Evolutionary conservation across 2,888 invertebrate genomes (phyloP), one percentile per base, ranked within the genome.

Genomic region (Philonicus albiceps): DNA sequence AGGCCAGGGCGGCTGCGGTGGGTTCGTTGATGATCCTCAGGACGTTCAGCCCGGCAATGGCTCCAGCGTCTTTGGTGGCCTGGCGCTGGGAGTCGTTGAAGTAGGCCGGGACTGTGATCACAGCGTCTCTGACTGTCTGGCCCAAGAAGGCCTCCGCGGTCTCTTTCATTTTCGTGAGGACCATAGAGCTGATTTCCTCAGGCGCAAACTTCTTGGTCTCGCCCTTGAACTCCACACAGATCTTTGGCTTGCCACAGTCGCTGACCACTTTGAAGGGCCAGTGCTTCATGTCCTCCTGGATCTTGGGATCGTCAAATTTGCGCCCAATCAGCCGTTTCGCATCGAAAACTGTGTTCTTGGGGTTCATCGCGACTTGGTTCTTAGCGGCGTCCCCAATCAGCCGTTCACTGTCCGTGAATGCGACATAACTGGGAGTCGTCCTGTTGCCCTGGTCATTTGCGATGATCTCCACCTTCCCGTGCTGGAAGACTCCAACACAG

Each of bases 251-350:
- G 75, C 96, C 95, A 87, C 94, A 95, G 91, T 96, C 96, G 91
- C 94, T 96, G 91, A 96, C 92, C 0, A 98, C 97, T 91, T 96
- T 97, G 91, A 98, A 98, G 53, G 98, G 98, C 96, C 98, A 98
- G 92, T 96, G 96, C 93, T 98, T 97, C 95, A 98, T 96, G 91
- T 98, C 98, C 87, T 95, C 95, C 93, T 99, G 98, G 80, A 99
- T 97, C 5, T 96, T 96, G 85, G 94, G 93, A 93, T 98, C 98
- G 89, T 96, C 96, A 92, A 96, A 98, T 90, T 96, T 96, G 90
- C 98, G 96, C 87, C 98, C 98, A 93, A 99, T 98, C 91, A 99
- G 94, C 91, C 98, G 96, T 93, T 99, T 96, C 90, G 98, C 98
- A 95, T 99, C 99, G 92, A 97, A 97, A 92, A 97, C 96, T 90